phyloP scores from a whole-genome alignment of 2,888 invertebrate genomes.

The Drymonia ruficornis region DNA sequence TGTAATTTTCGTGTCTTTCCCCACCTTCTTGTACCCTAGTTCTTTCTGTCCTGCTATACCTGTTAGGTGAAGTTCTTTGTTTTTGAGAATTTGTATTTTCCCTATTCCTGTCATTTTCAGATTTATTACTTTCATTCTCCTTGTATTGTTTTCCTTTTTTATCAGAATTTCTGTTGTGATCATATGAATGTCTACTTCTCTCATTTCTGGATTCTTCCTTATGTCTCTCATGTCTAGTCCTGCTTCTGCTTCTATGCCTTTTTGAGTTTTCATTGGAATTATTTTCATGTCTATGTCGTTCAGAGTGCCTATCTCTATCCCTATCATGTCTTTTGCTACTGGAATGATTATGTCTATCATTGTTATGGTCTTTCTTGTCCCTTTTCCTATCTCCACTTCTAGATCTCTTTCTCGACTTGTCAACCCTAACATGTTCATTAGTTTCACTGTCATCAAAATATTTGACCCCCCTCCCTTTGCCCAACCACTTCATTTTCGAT shows the following conservation, averaged over 20 bases:
- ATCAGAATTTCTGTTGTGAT: slow-evolving; percentile 22
- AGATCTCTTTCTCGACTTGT: slow-evolving; percentile 36
- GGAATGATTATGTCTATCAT: slow-evolving; percentile 36
- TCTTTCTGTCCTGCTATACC: slow-evolving; percentile 15
- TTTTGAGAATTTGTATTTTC: slow-evolving; percentile 17
- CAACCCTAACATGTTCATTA: slow-evolving; percentile 33
- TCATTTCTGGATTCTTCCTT: slow-evolving; percentile 21
- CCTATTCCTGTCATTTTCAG: slow-evolving; percentile 19
- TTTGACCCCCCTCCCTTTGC: slow-evolving; percentile 92
- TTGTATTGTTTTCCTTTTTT: slow-evolving; percentile 17
- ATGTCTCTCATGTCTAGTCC: slow-evolving; percentile 24
- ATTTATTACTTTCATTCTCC: slow-evolving; percentile 11
- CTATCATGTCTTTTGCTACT: slow-evolving; percentile 51
- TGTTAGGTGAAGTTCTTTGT: slow-evolving; percentile 22
- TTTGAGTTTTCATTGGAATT: slow-evolving; percentile 54
- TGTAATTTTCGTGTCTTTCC: slow-evolving; percentile 14
- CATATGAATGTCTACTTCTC: slow-evolving; percentile 15
- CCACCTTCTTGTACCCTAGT: slow-evolving; percentile 12
- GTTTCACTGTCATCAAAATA: slow-evolving; percentile 72
- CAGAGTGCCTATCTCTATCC: slow-evolving; percentile 31
- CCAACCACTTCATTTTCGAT: slow-evolving; percentile 95
- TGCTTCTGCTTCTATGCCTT: slow-evolving; percentile 58
- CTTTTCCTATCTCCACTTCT: slow-evolving; percentile 37
- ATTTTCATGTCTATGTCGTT: slow-evolving; percentile 25
- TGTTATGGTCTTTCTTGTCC: slow-evolving; percentile 33